A percentile compares a stretch with the other conserved stretches of the same genome.
These are phyloP conservation scores for Dilophus febrilis DNA, from an alignment of 2,888 invertebrate genomes.

Conservation along the genomic window DNA sequence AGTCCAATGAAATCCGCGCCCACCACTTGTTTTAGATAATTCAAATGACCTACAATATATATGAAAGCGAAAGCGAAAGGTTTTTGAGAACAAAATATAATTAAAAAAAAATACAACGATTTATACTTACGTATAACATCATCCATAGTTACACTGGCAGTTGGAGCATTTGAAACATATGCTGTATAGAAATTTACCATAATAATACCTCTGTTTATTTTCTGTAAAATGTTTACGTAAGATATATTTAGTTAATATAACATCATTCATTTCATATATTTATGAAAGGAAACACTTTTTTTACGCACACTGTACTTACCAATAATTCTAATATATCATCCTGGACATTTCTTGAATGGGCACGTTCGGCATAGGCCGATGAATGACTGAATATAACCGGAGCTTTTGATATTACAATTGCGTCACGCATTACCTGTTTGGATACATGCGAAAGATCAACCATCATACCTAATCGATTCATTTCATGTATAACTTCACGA, in stretches of 20 bases:
- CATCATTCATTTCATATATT: no score
- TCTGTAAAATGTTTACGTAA: constrained; percentile 26
- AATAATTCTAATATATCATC: constrained; percentile 36
- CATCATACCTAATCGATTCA: constrained; percentile 48
- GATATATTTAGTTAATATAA: not conserved
- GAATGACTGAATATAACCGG: constrained; percentile 47
- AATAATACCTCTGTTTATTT: constrained; percentile 48
- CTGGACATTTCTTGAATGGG: constrained; percentile 38
- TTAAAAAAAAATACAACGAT: no score
- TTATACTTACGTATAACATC: constrained; percentile 45
- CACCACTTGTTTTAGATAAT: constrained; percentile 31
- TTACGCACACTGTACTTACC: constrained; percentile 27
- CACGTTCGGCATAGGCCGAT: constrained; percentile 34
- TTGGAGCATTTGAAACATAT: constrained; percentile 36
- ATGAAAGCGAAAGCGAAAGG: no score
- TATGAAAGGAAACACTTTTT: not conserved
- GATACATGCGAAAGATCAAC: constrained; percentile 43
- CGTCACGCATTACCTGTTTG: constrained; percentile 37
- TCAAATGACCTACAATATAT: constrained; percentile 31
- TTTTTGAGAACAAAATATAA: no score
- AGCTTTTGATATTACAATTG: constrained; percentile 33
- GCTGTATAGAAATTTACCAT: constrained; percentile 57
- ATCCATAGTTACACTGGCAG: constrained; percentile 31
- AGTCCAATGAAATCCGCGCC: constrained; percentile 35
- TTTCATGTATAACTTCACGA: constrained; percentile 32